phyloP scores from a whole-genome alignment of 1,140 invertebrate species.

The Aphis gossypii region DNA sequence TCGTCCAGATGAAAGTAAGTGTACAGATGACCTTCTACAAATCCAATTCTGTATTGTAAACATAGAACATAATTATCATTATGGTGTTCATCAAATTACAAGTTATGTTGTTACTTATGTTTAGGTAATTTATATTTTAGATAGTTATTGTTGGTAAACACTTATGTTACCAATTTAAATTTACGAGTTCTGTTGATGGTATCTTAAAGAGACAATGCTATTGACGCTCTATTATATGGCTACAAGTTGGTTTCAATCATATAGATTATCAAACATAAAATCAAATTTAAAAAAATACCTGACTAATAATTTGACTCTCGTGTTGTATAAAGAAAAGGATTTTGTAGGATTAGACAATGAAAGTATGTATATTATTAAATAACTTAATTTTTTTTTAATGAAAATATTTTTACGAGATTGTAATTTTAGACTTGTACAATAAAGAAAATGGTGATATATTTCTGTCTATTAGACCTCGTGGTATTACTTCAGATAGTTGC shows the following conservation, averaged over 20 bases:
- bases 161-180: conserved; percentile 6
- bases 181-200: conserved; percentile 1
- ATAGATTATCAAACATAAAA: conserved; percentile 69
- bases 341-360: conserved; percentile 55
- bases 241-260: conserved; percentile 73
- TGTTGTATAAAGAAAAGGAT: conserved; percentile 62
- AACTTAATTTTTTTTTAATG: background rate
- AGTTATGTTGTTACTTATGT: background rate
- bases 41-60: background rate
- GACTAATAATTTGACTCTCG: conserved; percentile 61
- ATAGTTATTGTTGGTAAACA: background rate
- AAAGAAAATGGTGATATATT: conserved; percentile 23
- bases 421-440: conserved; percentile 26
- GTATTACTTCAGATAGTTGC: conserved; percentile 53
- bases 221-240: conserved; percentile 75
- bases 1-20: conserved; percentile 38
- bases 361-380: conserved; percentile 54
- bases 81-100: background rate
- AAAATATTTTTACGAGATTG: conserved; percentile 13
- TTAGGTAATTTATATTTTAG: background rate
- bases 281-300: conserved; percentile 61
- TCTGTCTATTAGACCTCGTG: conserved; percentile 17
- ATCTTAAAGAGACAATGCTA: conserved; percentile 65
- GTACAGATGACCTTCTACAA: conserved; percentile 17
- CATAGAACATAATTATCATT: background rate